Conservation (phyloP, 2,888 invertebrate genomes). For the Gerris lacustris region DNA sequence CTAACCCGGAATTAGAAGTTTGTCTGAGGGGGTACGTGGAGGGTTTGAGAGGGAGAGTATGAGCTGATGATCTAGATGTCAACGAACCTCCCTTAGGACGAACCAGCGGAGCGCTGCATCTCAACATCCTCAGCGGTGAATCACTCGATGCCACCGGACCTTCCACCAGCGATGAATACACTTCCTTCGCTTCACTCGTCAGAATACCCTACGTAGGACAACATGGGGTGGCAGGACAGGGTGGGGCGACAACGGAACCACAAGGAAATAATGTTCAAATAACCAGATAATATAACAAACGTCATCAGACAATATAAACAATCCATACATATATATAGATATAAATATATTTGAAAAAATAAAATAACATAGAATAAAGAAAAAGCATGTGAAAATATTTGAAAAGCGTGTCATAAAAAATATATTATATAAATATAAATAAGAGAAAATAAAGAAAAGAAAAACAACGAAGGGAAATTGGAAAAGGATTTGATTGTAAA, state of each 20-base stretch:
- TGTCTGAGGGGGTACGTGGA: background rate
- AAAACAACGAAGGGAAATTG: no score
- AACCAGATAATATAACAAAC: no score
- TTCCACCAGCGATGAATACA: slow-evolving; percentile 85
- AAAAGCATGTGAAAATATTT: no score
- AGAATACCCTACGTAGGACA: slow-evolving; percentile 55
- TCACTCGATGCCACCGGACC: slow-evolving; percentile 46
- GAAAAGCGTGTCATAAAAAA: no score
- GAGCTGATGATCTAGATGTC: background rate
- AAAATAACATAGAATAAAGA: no score
- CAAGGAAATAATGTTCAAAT: no score
- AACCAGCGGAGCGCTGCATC: slow-evolving; percentile 44
- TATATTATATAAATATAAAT: no score
- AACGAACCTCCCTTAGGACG: slow-evolving; percentile 39
- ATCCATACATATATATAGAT: no score
- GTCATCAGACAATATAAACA: no score
- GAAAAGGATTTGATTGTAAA: no score
- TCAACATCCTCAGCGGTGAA: slow-evolving; percentile 49
- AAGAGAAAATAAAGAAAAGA: no score
- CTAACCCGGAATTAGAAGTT: slow-evolving; percentile 19
- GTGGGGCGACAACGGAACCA: slow-evolving; percentile 20
- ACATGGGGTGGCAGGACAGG: slow-evolving; percentile 31
- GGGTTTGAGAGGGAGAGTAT: background rate
- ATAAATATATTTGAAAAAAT: no score
- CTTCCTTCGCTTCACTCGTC: slow-evolving; percentile 79